These are phyloP conservation scores for Sceliomorpha sp. DNA, from an alignment of 2,888 invertebrate genomes.

Conservation along the genomic window DNA sequence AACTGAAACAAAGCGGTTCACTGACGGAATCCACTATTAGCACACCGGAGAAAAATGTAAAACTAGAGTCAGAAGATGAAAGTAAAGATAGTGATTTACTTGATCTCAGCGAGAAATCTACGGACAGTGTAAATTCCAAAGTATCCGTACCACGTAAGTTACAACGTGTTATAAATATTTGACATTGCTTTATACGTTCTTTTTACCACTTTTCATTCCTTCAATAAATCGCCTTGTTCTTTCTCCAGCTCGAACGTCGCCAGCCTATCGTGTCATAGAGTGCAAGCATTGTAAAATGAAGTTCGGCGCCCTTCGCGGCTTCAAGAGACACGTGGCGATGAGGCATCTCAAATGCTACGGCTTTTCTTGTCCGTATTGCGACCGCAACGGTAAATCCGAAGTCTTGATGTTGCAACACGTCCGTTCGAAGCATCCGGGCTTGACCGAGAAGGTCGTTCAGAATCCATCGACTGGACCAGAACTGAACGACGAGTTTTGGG, in stretches of 20 bases:
- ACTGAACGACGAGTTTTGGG: constrained; percentile 73
- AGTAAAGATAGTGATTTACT: neutral
- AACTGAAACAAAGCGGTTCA: neutral
- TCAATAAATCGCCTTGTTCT: neutral
- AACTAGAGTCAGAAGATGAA: constrained; percentile 25
- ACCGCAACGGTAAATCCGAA: constrained; percentile 71
- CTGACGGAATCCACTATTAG: neutral
- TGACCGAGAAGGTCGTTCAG: constrained; percentile 59
- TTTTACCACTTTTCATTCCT: too few relatives aligned
- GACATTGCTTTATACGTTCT: too few relatives aligned
- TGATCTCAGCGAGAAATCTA: neutral
- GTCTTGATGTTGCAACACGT: constrained; percentile 69
- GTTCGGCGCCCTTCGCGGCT: constrained; percentile 69
- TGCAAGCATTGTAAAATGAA: constrained; percentile 73
- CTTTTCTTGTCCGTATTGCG: constrained; percentile 73
- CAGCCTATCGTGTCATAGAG: constrained; percentile 15
- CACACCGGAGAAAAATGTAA: constrained; percentile 10
- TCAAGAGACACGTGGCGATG: constrained; percentile 73
- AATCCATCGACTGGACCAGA: constrained; percentile 65
- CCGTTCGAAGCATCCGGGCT: constrained; percentile 65
- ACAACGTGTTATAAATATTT: too few relatives aligned
- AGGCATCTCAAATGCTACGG: constrained; percentile 70
- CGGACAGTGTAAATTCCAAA: neutral
- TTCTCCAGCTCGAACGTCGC: neutral
- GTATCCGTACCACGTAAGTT: too few relatives aligned